These are phyloP conservation scores for Teinopalpus imperialis DNA, from an alignment of 2,888 invertebrate species.

Conservation along the genomic window DNA sequence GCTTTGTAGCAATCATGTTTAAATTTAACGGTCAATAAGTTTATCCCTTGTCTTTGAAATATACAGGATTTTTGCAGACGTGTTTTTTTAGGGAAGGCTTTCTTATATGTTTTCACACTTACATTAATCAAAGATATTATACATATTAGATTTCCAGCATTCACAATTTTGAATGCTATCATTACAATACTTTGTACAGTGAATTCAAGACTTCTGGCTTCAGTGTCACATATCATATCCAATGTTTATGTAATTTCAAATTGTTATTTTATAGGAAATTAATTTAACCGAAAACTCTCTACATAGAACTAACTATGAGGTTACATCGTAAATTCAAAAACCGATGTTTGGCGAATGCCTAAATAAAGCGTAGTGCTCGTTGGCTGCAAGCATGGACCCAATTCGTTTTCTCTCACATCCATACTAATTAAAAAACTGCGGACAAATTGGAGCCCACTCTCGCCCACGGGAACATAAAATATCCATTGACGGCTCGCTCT, in stretches of 20 bases:
- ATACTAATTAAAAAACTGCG: conserved; percentile 79
- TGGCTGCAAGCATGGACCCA: conserved; percentile 59
- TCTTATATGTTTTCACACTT: too few species aligned
- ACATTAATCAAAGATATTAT: too few species aligned
- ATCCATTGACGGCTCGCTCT: conserved; percentile 62
- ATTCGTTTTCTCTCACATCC: conserved; percentile 72
- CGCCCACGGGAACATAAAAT: conserved; percentile 77
- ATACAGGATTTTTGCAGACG: too few species aligned
- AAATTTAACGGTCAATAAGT: too few species aligned
- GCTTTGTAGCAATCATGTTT: too few species aligned
- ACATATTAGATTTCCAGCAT: too few species aligned
- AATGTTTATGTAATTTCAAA: conserved; percentile 15
- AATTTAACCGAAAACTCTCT: conserved; percentile 1
- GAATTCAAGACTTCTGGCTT: too few species aligned
- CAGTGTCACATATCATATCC: conserved; percentile 3
- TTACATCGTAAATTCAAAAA: conserved; percentile 14
- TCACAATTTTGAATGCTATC: too few species aligned
- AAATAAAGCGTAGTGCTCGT: conserved; percentile 28
- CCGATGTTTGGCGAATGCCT: neutral
- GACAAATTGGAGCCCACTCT: conserved; percentile 74
- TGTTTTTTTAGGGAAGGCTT: too few species aligned
- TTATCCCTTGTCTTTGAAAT: too few species aligned
- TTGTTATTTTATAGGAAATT: conserved; percentile 17
- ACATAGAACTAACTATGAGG: neutral
- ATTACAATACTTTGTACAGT: too few species aligned